Evolutionary conservation across 2,113 vertebrate species (phyloP), one percentile per base, ranked within the genome.

Genomic region (Syngnathus typhle): DNA sequence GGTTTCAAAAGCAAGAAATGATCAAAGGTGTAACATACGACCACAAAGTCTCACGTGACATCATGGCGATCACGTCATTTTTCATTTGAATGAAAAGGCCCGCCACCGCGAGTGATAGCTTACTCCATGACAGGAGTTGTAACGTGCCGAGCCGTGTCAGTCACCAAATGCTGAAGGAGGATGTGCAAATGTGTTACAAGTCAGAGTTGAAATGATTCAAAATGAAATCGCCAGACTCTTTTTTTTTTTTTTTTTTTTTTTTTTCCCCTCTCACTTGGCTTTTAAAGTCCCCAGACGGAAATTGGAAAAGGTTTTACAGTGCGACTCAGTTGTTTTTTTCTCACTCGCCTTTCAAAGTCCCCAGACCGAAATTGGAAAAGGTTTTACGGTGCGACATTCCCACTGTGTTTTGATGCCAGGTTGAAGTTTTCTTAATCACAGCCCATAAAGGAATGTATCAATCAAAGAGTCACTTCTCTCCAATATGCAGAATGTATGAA

Each of bases 361-460:
- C 78, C 55, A 49, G 82, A 83, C 82, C 83, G 79, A 77, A 81
- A 73, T 83, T 64, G 79, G 80, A 83, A 84, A 78, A 81, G 78
- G 75, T 68, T 83, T 72, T 67, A 18, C 39, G 10, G 58, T 71
- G 65, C 68, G 64, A 71, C 72, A 72, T 60, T 81, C 38, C 70
- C 62, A 67, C 71, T 79, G 76, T 23, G 16, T 64, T 64, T 9
- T 36, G 73, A 58, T 78, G 81, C 76, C 27, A 3, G 27, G 27
- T 32, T 32, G 27, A 32, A 32, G 27, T 32, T 27, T 27, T 27
- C 27, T 27, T 27, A 27, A 27, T 27, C 27, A 27, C 27, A 27
- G 27, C 27, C 27, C 27, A 32, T 3, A 3, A 32, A 32, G 27
- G 27, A 32, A 32, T 32, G 27, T 32, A 32, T 32, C 27, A 3